Evolutionary conservation across 2,888 invertebrate species (phyloP).

Genomic region (Agonopterix alstromeriana): DNA sequence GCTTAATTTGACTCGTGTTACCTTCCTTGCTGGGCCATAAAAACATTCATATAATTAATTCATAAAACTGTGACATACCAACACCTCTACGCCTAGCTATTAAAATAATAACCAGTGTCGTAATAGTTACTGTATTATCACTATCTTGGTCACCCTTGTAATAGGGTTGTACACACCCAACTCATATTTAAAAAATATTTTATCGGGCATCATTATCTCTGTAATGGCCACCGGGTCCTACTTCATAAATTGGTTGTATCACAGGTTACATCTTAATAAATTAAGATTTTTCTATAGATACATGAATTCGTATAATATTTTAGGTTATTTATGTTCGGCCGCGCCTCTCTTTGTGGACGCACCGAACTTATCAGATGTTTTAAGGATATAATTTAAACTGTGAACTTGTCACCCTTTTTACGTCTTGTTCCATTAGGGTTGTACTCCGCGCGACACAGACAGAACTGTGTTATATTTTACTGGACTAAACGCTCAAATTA

Average conservation of each 20-base stretch:
- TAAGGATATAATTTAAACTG: constrained; percentile 53
- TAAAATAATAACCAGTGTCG: constrained; percentile 7
- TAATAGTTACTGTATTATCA: constrained; percentile 2
- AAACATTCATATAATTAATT: constrained; percentile 9
- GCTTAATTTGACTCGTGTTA: not conserved
- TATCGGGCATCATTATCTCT: constrained; percentile 50
- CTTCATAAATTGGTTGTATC: constrained; percentile 58
- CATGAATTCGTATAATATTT: constrained; percentile 46
- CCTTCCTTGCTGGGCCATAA: not conserved
- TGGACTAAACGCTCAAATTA: too few relatives aligned
- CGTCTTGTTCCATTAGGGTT: constrained; percentile 27
- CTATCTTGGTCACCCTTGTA: constrained; percentile 10
- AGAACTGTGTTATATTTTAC: too few relatives aligned
- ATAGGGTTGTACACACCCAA: constrained; percentile 13
- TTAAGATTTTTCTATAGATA: constrained; percentile 55
- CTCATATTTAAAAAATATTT: constrained; percentile 18
- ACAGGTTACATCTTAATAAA: constrained; percentile 61
- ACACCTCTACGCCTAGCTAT: constrained; percentile 6
- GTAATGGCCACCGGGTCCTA: constrained; percentile 38
- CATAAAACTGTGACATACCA: constrained; percentile 8
- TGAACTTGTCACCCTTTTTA: constrained; percentile 50
- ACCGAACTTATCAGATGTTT: constrained; percentile 54
- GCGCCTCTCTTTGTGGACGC: constrained; percentile 36
- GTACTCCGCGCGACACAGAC: constrained; percentile 5
- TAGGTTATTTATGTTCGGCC: constrained; percentile 50